Base-by-base conservation (phyloP, 2,113 vertebrate genomes). In the Solea solea region DNA sequence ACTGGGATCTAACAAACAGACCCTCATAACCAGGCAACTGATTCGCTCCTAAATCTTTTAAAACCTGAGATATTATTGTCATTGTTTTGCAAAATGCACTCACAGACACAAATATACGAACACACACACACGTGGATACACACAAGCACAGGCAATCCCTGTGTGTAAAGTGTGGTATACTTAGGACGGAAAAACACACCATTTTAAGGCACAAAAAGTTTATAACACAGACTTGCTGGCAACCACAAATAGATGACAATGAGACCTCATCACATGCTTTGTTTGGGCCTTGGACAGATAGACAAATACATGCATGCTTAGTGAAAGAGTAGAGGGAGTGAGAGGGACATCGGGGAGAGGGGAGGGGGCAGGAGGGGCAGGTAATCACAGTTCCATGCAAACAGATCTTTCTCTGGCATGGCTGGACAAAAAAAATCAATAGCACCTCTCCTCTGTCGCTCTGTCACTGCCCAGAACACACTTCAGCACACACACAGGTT, bases 331-430 rank as follows among this genome's bases (percentile, higher is more conserved):
- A 49, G 65, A 15, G 51, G 11, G 66, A 41, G 66, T 44, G 52
- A 55, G 48, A 21, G 58, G n/a, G 7, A 51, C 49, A 25, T 21
- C 9, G n/a, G 15, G 40, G 56, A 57, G 55, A 58, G 57, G 3
- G 40, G 57, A 42, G 39, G 59, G 64, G 50, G 70, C 9, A 72
- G 74, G 74, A 81, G 66, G 74, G 76, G 67, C 60, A 78, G 85
- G 83, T 88, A 86, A 90, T 90, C 88, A 90, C 80, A 78, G 80
- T 80, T 88, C 83, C 82, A 88, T 77, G 87, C 81, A 86, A 90
- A 90, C 88, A 83, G 74, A 86, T 86, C 86, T 89, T 81, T 89
- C 86, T 84, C 75, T 67, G 51, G 78, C 83, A 80, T 72, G 76
- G 78, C 80, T 76, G 50, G 74, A 54, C 65, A 63, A 85, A 67